Evolutionary conservation across 2,888 invertebrate species (phyloP), one percentile per base, ranked within the genome.

Genomic region (Desoria tigrina): DNA sequence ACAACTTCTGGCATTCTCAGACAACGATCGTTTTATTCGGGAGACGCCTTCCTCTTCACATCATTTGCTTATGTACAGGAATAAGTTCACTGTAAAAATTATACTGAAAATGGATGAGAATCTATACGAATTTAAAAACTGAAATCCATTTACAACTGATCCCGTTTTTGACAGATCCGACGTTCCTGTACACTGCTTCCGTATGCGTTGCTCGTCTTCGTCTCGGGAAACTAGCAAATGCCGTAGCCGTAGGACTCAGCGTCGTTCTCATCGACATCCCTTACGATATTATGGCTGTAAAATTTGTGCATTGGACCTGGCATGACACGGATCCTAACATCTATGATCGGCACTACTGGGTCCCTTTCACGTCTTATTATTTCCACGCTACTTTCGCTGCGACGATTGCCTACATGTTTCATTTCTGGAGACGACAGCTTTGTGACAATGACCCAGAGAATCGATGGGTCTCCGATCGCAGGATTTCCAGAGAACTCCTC

Each of bases 1-100:
- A 90, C 80, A 90, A 89, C 79, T 91, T 90, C 80, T 92, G 91
- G 91, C 90, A 91, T 78, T 88, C 90, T 0, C 89, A 88, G 80
- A 85, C 88, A 1, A 86, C 88, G 0, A 79, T 91, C 27, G 87
- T 89, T 70, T 83, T 91, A 65, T 79, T 90, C 23, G 90, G 90
- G 6, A 81, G 85, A 37, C 82, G 90, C 51, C 80, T 89, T 59
- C 90, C 91, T 0, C 79, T 90, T 0, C 89, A 91, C 77, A 88
- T 91, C 57, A 81, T 88, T 26, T 78, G 88, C 6, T 77, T 90
- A 28, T 90, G 90, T 90, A 83, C 32, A 58, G 4, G 24, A 28
- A 26, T 21, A 63, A 56, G 42, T 42, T 32, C 6, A 45, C 39
- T 56, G 56, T 1, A 39, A n/a, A 28, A 56, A 23, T 14, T 32